Conservation (phyloP, 2,888 invertebrate genomes). For the Tetragonula carbonaria region DNA sequence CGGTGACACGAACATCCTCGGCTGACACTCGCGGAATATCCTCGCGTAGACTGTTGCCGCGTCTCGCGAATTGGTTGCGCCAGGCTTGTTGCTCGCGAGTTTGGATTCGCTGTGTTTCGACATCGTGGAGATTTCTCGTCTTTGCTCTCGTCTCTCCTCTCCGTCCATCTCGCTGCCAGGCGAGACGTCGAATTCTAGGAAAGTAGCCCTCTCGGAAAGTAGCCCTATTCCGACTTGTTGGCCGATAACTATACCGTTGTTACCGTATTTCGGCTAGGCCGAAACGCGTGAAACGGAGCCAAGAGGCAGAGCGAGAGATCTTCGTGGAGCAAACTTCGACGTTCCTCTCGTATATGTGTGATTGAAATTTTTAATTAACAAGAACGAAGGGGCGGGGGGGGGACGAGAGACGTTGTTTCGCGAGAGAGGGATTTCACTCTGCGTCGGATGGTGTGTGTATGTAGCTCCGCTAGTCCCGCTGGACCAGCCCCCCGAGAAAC, state of each 20-base stretch:
- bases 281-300: background rate
- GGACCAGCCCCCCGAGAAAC: conserved; percentile 2
- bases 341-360: conserved; percentile 28
- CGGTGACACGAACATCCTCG: conserved; percentile 35
- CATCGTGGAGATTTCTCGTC: no score
- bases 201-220: no score
- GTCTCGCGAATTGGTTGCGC: conserved; percentile 67
- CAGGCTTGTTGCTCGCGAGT: conserved; percentile 11
- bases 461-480: conserved; percentile 25
- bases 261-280: background rate
- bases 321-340: no score
- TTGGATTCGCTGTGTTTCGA: background rate
- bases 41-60: conserved; percentile 45
- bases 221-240: no score
- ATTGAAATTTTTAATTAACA: conserved; percentile 59
- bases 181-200: conserved; percentile 59
- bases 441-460: background rate
- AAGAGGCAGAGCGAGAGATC: background rate
- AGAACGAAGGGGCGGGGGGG: background rate
- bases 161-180: conserved; percentile 41
- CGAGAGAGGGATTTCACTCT: conserved; percentile 3
- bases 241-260: conserved; percentile 49
- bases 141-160: no score
- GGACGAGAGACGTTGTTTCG: background rate
- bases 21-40: conserved; percentile 52